Conservation (phyloP, 2,113 vertebrate species). For the Galemys pyrenaicus region DNA sequence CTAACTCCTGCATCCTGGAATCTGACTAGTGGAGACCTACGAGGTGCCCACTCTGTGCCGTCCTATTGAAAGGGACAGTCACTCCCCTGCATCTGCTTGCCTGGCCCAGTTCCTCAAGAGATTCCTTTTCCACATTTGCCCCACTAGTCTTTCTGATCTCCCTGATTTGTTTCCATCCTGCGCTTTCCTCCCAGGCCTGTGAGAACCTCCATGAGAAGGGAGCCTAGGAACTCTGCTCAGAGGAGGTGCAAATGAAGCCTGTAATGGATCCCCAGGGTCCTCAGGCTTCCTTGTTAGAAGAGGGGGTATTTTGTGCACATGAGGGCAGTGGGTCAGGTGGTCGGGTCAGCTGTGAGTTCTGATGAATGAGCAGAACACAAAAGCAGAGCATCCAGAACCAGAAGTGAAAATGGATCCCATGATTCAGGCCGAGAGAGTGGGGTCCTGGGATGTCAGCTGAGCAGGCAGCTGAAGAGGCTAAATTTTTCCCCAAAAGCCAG, state of each 20-base stretch:
- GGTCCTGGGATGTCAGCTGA: not conserved
- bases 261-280: not conserved
- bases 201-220: not conserved
- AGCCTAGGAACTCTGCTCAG: not conserved
- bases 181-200: not conserved
- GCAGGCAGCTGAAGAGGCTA: not conserved
- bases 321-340: not conserved
- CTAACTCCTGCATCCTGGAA: not conserved
- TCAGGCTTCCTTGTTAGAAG: not conserved
- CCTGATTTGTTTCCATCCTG: too few species aligned
- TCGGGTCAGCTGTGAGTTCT: not conserved
- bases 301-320: not conserved
- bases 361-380: not conserved
- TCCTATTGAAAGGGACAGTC: not conserved
- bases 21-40: not conserved
- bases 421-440: not conserved
- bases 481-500: not conserved
- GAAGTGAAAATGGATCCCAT: fast-evolving
- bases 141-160: not conserved
- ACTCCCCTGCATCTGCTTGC: not conserved
- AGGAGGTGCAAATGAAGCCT: not conserved
- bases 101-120: too few species aligned
- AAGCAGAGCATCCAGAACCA: not conserved
- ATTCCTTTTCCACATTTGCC: not conserved
- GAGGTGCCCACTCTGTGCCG: not conserved